Percentiles rank a stretch among this genome's conserved stretches.
Conservation (phyloP, 2,888 invertebrate genomes). For the Heliconius charithonia region DNA sequence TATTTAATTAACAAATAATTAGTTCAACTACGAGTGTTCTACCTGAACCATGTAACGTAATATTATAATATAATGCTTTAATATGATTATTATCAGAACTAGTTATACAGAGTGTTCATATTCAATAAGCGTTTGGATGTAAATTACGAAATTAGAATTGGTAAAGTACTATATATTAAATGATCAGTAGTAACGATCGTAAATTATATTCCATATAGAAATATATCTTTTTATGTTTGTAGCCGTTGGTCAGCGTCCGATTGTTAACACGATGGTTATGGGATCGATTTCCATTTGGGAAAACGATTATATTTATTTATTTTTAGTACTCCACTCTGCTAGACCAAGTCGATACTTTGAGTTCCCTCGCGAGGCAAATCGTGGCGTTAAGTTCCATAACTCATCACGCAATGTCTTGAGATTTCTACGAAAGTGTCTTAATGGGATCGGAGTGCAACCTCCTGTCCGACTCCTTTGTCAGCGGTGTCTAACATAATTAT, state of each 20-base stretch:
- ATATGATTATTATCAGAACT: constrained; percentile 9
- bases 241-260: too few species aligned
- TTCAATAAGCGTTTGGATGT: constrained; percentile 8
- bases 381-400: not conserved
- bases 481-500: too few species aligned
- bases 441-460: not conserved
- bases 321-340: too few species aligned
- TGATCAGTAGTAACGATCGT: not conserved
- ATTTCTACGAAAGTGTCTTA: not conserved
- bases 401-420: not conserved
- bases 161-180: constrained; percentile 1
- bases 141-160: not conserved
- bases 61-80: constrained; percentile 1
- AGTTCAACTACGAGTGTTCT: not conserved
- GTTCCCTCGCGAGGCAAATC: not conserved
- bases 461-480: too few species aligned
- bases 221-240: too few species aligned
- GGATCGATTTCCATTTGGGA: too few species aligned
- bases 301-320: too few species aligned
- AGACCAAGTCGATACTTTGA: too few species aligned
- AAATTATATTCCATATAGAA: not conserved
- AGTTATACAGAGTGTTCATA: constrained; percentile 11
- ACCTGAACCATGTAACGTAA: too few species aligned
- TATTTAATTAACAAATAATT: constrained; percentile 13
- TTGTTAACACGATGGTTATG: too few species aligned